Evolutionary conservation across 2,113 vertebrate species (phyloP).

Genomic region (Microcebus griseorufus): DNA sequence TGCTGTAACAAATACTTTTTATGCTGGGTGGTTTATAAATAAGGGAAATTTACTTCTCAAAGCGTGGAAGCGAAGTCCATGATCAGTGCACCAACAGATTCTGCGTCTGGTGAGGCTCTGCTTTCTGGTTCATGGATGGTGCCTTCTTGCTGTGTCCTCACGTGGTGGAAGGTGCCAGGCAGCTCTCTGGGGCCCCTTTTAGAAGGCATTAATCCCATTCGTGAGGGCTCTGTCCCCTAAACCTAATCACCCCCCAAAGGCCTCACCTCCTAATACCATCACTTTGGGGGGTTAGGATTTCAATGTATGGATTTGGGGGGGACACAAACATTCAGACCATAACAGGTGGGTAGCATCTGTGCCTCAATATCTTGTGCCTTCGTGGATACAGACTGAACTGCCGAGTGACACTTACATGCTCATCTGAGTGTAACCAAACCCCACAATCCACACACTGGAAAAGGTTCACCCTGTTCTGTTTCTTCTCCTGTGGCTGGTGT

Average conservation of each 20-base stretch:
- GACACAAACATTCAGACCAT: not conserved
- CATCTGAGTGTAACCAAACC: not conserved
- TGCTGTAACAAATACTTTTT: not conserved
- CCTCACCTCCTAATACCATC: not conserved
- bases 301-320: not conserved
- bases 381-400: not conserved
- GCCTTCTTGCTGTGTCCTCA: not conserved
- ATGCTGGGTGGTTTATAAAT: not conserved
- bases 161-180: not conserved
- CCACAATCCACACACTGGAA: not conserved
- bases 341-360: accelerated
- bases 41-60: not conserved
- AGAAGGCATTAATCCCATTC: not conserved
- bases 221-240: not conserved
- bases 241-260: no score
- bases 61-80: not conserved
- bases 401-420: accelerated
- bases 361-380: not conserved
- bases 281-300: not conserved
- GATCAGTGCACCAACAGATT: not conserved
- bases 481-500: not conserved
- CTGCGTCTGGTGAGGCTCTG: not conserved
- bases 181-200: not conserved
- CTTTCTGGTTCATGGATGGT: not conserved
- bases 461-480: not conserved